These are phyloP conservation scores for Myodes glareolus DNA, from an alignment of 2,113 vertebrate genomes.

Conservation along the genomic window DNA sequence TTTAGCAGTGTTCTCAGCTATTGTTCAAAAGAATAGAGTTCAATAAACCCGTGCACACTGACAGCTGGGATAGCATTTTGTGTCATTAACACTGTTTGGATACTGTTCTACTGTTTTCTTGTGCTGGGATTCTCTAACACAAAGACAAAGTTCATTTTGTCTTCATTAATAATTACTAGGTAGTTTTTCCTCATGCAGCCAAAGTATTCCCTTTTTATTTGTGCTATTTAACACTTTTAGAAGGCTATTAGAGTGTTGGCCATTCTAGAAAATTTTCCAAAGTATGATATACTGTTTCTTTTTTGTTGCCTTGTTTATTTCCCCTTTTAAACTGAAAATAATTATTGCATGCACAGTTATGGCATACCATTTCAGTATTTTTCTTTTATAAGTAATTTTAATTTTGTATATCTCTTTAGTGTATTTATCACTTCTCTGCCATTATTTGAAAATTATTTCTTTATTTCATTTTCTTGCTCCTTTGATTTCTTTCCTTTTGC, in stretches of 20 bases:
- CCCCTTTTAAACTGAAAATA: background rate
- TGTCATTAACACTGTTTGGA: background rate
- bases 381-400: background rate
- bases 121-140: background rate
- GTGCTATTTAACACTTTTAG: conserved; percentile 1
- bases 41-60: background rate
- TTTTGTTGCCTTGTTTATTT: background rate
- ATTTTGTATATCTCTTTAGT: background rate
- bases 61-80: background rate
- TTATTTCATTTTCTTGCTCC: background rate
- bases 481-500: background rate
- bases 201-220: background rate
- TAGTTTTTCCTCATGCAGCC: background rate
- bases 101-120: background rate
- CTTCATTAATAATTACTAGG: background rate
- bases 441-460: background rate
- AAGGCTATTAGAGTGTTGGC: background rate
- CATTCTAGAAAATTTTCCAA: background rate
- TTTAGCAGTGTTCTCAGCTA: background rate
- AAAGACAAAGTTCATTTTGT: background rate
- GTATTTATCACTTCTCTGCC: background rate
- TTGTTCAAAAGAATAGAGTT: background rate
- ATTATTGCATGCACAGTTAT: background rate
- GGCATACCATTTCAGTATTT: background rate
- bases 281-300: background rate